Evolutionary conservation across 2,888 invertebrate genomes (phyloP).

Genomic region (Caenorhabditis becei): DNA sequence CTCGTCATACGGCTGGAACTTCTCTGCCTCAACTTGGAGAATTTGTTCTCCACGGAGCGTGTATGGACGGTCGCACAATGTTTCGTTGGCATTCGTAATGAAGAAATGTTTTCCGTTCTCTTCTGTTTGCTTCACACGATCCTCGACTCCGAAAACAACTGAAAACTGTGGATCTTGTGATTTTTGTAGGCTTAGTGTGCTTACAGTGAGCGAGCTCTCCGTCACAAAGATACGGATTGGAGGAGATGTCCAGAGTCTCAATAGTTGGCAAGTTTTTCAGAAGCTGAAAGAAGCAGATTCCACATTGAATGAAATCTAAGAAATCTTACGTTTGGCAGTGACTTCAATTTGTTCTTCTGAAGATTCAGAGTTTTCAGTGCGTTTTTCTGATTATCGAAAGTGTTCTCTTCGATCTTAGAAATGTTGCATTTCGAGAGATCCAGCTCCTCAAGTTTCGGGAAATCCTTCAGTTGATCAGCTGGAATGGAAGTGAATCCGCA

Average conservation of each 20-base stretch:
- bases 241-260: constrained; percentile 81
- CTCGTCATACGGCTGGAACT: constrained; percentile 72
- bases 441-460: constrained; percentile 64
- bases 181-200: constrained; percentile 3
- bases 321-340: constrained; percentile 82
- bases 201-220: constrained; percentile 64
- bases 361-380: constrained; percentile 88
- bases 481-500: constrained; percentile 66
- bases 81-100: constrained; percentile 72
- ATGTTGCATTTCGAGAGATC: constrained; percentile 76
- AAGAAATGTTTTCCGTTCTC: constrained; percentile 69
- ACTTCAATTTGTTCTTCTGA: constrained; percentile 90
- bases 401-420: constrained; percentile 60
- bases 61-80: constrained; percentile 81
- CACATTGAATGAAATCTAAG: background rate
- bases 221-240: constrained; percentile 82
- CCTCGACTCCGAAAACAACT: constrained; percentile 74
- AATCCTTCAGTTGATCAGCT: constrained; percentile 66
- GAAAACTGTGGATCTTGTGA: constrained; percentile 11
- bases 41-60: constrained; percentile 50
- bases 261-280: constrained; percentile 78
- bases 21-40: constrained; percentile 59
- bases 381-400: constrained; percentile 66
- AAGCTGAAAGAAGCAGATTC: constrained; percentile 37
- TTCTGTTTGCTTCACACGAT: constrained; percentile 69